Conservation (phyloP, 2,113 vertebrate genomes). For the Andinoacara biseriatus region DNA sequence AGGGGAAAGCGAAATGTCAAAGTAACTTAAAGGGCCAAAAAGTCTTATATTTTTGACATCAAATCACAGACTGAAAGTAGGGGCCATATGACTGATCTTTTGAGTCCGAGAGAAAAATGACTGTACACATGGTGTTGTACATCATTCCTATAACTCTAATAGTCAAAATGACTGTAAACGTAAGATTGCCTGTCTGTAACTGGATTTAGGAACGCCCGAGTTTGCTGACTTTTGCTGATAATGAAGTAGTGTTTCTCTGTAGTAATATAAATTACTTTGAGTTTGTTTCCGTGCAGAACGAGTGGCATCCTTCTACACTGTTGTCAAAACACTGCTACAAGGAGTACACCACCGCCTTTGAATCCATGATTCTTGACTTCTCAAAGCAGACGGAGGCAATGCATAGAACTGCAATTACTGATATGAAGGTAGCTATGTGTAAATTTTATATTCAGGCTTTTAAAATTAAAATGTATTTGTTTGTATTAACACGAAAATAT, state of each 20-base stretch:
- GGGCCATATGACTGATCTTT: background rate
- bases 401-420: background rate
- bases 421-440: slow-evolving; percentile 51
- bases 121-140: background rate
- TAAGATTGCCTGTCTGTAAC: no score
- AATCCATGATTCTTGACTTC: slow-evolving; percentile 27
- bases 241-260: background rate
- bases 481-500: background rate
- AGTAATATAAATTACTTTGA: background rate
- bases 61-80: no score
- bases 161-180: no score
- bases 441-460: background rate
- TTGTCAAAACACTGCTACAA: slow-evolving; percentile 33
- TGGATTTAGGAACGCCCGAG: no score
- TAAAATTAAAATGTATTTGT: background rate
- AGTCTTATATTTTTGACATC: no score
- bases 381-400: slow-evolving; percentile 42
- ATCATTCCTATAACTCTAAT: background rate
- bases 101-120: background rate
- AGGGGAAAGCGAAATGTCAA: no score
- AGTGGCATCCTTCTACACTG: slow-evolving; percentile 59
- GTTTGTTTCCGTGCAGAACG: slow-evolving; percentile 42
- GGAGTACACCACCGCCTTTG: fast-evolving
- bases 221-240: background rate
- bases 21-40: no score